These are phyloP conservation scores for Drosophila maculinotata DNA, from an alignment of 2,888 invertebrate species.

Conservation along the genomic window DNA sequence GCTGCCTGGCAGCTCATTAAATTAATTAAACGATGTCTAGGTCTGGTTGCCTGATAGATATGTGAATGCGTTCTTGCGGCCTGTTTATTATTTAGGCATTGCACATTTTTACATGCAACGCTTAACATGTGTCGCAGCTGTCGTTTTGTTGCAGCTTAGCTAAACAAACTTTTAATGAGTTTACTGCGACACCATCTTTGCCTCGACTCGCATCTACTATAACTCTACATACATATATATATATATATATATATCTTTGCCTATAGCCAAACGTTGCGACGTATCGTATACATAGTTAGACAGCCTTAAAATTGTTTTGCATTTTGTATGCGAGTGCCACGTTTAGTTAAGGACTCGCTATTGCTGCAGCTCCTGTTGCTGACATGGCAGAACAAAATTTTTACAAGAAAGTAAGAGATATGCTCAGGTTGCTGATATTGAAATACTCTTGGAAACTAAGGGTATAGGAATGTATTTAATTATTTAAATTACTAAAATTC, in stretches of 20 bases:
- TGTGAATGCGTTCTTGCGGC: conserved; percentile 37
- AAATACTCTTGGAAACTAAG: no score
- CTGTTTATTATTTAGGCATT: conserved; percentile 57
- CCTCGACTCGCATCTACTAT: conserved; percentile 8
- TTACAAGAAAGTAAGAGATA: neutral
- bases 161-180: conserved; percentile 74
- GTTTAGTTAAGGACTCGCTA: conserved; percentile 38
- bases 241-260: conserved; percentile 1
- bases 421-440: neutral
- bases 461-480: no score
- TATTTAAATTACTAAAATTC: no score
- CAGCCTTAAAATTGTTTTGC: conserved; percentile 66
- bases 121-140: conserved; percentile 44
- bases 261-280: conserved; percentile 20
- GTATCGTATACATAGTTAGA: conserved; percentile 62
- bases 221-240: neutral
- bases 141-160: conserved; percentile 64
- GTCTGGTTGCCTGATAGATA: neutral
- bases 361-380: conserved; percentile 48
- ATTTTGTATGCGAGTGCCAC: conserved; percentile 53
- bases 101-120: conserved; percentile 45
- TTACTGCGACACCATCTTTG: conserved; percentile 62
- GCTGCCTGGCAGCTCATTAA: conserved; percentile 68
- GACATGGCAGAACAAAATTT: conserved; percentile 34
- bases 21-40: conserved; percentile 66